phyloP scores from a whole-genome alignment of 2,888 invertebrate species.

The Homarus gammarus region DNA sequence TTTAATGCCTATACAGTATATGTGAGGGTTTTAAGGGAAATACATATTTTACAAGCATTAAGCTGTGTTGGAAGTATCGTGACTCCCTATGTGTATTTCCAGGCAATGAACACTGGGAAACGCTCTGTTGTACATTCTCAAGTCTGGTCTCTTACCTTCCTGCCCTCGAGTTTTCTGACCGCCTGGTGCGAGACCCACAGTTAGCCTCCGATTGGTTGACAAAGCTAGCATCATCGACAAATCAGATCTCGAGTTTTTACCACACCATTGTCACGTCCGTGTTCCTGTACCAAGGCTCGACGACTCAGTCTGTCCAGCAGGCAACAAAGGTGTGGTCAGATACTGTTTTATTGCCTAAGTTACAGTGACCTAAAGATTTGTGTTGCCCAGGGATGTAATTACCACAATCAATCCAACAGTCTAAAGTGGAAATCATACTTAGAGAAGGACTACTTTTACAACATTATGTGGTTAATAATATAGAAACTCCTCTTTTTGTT shows the following conservation, averaged over 20 bases:
- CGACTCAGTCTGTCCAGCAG: constrained; percentile 70
- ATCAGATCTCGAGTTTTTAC: constrained; percentile 69
- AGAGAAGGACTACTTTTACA: too few species aligned
- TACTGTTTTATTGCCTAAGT: too few species aligned
- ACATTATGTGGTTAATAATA: background rate
- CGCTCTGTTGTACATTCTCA: constrained; percentile 56
- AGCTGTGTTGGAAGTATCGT: background rate
- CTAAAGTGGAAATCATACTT: too few species aligned
- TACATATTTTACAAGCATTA: too few species aligned
- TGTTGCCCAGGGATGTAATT: too few species aligned
- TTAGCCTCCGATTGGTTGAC: constrained; percentile 65
- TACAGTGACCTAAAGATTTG: too few species aligned
- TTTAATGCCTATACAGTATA: too few species aligned
- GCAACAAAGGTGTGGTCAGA: constrained; percentile 67
- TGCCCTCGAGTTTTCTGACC: constrained; percentile 71
- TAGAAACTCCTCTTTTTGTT: background rate
- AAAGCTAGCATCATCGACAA: constrained; percentile 59
- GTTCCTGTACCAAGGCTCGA: constrained; percentile 71
- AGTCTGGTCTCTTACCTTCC: constrained; percentile 67
- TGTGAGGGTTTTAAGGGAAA: too few species aligned
- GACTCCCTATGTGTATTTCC: too few species aligned
- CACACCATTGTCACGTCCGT: constrained; percentile 72
- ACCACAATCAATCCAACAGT: too few species aligned
- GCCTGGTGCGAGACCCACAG: constrained; percentile 68
- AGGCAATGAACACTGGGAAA: constrained; percentile 72